Conservation (phyloP, 2,888 invertebrate species). For the Epinotia bilunana region DNA sequence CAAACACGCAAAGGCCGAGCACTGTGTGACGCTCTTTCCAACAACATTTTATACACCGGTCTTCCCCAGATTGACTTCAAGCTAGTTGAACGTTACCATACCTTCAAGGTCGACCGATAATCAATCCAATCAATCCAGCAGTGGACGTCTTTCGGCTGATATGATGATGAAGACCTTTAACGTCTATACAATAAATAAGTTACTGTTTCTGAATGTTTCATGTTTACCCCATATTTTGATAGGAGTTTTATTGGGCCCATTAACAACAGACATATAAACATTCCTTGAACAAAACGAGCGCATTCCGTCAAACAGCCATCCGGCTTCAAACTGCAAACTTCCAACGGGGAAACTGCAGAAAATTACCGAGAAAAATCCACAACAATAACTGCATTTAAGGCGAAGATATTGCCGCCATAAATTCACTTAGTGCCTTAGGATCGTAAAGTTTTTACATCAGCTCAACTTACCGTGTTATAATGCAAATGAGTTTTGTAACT, state of each 20-base stretch:
- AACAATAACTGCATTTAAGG: conserved; percentile 62
- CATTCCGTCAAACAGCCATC: conserved; percentile 22
- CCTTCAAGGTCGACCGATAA: no score
- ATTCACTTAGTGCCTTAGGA: conserved; percentile 66
- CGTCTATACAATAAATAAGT: neutral
- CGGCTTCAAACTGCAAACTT: conserved; percentile 21
- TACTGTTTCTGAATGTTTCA: neutral
- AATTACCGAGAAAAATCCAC: conserved; percentile 52
- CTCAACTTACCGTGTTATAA: conserved; percentile 68
- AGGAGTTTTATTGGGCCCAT: neutral
- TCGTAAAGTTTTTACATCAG: conserved; percentile 73
- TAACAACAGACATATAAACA: conserved; percentile 6
- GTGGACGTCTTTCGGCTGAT: no score
- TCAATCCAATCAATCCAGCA: no score
- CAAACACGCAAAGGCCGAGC: no score
- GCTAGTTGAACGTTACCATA: no score
- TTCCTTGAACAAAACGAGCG: conserved; percentile 11
- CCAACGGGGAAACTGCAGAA: conserved; percentile 44
- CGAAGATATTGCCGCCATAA: conserved; percentile 70
- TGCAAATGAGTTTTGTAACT: conserved; percentile 73
- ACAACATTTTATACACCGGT: no score
- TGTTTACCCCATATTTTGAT: neutral
- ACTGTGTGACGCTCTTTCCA: no score
- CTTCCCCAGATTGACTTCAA: no score
- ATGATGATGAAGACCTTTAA: no score